Evolutionary conservation across 2,888 invertebrate species (phyloP).

Genomic region (Zaprionus bogoriensis): DNA sequence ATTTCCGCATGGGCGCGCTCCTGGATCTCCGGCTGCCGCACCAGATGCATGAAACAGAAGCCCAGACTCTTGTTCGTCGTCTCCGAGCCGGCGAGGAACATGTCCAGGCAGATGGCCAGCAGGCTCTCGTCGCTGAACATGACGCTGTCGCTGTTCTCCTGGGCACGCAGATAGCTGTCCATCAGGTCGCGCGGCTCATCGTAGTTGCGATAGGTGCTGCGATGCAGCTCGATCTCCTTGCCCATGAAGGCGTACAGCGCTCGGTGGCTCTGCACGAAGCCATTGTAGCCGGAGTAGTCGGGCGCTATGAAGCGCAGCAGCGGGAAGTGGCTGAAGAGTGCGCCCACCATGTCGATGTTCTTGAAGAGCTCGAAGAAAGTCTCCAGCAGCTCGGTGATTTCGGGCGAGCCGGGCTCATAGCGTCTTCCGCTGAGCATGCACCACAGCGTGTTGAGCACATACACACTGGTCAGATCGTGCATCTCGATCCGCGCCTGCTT

Average conservation of each 20-base stretch:
- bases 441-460: conserved; percentile 92
- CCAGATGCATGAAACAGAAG: conserved; percentile 89
- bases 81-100: conserved; percentile 94
- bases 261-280: conserved; percentile 88
- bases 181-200: conserved; percentile 90
- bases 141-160: conserved; percentile 83
- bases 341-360: conserved; percentile 91
- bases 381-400: conserved; percentile 87
- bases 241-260: conserved; percentile 89
- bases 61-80: conserved; percentile 91
- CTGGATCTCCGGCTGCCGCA: conserved; percentile 89
- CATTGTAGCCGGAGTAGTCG: conserved; percentile 89
- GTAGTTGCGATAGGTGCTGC: conserved; percentile 85
- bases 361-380: conserved; percentile 89
- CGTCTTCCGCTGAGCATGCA: conserved; percentile 91
- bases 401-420: conserved; percentile 88
- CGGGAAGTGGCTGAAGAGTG: conserved; percentile 91
- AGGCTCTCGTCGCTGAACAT: conserved; percentile 89
- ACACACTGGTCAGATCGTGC: conserved; percentile 89
- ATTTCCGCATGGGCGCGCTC: conserved; percentile 90
- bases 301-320: conserved; percentile 88
- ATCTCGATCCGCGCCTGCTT: conserved; percentile 85
- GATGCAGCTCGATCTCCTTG: conserved; percentile 88
- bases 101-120: conserved; percentile 91
- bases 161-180: conserved; percentile 89